Conservation (phyloP, 1,140 invertebrate genomes). For the Plodia interpunctella region DNA sequence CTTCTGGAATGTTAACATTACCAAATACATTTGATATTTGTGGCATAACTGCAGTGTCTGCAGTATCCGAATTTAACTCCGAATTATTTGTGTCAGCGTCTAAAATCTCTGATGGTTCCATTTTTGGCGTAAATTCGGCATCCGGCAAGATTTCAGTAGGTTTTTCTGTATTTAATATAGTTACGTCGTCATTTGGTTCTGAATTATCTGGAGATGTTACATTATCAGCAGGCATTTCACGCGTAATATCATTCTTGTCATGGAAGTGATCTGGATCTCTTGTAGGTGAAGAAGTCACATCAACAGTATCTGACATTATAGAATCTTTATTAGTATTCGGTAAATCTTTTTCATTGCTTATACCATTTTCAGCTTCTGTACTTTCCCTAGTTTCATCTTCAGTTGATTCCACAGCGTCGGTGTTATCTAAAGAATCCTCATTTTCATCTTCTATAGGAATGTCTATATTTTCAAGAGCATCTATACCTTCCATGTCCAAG, state of each 20-base stretch:
- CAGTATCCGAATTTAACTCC: neutral
- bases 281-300: too few relatives aligned
- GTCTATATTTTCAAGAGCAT: neutral
- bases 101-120: neutral
- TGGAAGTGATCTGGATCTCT: too few relatives aligned
- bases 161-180: neutral
- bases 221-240: neutral
- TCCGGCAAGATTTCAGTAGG: neutral
- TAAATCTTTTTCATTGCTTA: too few relatives aligned
- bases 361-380: too few relatives aligned
- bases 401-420: slow-evolving; percentile 5
- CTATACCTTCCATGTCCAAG: neutral
- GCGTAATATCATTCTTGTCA: neutral
- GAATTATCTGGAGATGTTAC: neutral
- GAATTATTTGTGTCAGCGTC: neutral
- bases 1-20: slow-evolving; percentile 15
- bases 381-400: neutral
- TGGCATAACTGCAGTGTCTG: slow-evolving; percentile 18
- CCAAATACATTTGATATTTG: slow-evolving; percentile 33
- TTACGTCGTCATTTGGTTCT: neutral
- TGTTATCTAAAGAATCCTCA: neutral
- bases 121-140: neutral
- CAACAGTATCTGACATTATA: too few relatives aligned
- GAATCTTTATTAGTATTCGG: too few relatives aligned
- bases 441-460: neutral